Evolutionary conservation across 2,888 invertebrate genomes (phyloP).

Genomic region (Lasioglossum lativentre): DNA sequence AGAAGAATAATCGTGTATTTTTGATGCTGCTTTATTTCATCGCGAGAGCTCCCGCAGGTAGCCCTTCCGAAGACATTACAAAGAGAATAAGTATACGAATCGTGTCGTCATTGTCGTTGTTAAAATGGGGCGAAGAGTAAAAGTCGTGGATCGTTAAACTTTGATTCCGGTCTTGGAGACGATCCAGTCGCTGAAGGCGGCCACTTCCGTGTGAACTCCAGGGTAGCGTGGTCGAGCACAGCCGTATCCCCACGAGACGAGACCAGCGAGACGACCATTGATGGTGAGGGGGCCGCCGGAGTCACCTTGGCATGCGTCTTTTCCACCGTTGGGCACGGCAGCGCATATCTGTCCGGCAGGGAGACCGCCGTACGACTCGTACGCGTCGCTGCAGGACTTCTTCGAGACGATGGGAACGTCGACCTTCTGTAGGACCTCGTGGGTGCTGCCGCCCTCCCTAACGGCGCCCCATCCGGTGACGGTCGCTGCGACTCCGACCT

Average conservation of each 20-base stretch:
- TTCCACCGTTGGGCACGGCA: slow-evolving; percentile 86
- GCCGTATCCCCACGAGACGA: slow-evolving; percentile 85
- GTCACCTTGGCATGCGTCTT: slow-evolving; percentile 79
- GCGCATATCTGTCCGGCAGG: slow-evolving; percentile 86
- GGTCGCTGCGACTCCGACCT: slow-evolving; percentile 50
- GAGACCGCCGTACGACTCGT: slow-evolving; percentile 75
- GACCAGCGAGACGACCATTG: slow-evolving; percentile 72
- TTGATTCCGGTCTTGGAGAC: slow-evolving; percentile 46
- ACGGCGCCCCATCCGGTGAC: slow-evolving; percentile 76
- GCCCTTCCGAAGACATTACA: background rate
- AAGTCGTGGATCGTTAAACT: slow-evolving; percentile 1
- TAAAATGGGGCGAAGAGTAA: too few relatives aligned
- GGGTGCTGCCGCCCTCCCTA: slow-evolving; percentile 12
- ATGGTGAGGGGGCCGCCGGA: slow-evolving; percentile 79
- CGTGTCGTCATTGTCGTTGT: background rate
- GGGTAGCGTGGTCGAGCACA: slow-evolving; percentile 85
- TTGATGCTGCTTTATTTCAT: background rate
- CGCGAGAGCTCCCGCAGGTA: background rate
- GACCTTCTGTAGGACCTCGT: slow-evolving; percentile 85
- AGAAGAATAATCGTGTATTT: background rate
- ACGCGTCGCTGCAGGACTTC: slow-evolving; percentile 85
- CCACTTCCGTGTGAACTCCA: slow-evolving; percentile 85
- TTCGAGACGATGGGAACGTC: slow-evolving; percentile 86
- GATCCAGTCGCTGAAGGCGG: slow-evolving; percentile 85
- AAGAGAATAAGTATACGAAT: background rate